Evolutionary conservation across 2,113 vertebrate genomes (phyloP).

Genomic region (Myotis davidii): DNA sequence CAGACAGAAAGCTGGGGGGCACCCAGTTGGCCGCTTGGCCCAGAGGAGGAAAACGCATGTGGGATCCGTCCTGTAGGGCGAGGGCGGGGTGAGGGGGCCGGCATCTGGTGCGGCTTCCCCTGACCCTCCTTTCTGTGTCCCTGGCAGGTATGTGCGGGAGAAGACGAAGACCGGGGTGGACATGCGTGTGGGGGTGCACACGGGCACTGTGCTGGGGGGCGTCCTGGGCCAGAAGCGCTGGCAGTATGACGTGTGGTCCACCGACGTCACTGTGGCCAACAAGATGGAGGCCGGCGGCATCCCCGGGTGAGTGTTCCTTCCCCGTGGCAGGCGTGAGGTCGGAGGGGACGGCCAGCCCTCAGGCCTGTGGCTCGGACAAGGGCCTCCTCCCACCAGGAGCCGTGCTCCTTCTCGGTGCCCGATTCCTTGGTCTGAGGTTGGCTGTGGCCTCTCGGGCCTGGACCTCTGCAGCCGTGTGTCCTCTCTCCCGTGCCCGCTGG

Average conservation of each 20-base stretch:
- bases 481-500: too few species aligned
- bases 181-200: slow-evolving; percentile 97
- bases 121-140: background rate
- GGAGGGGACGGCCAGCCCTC: background rate
- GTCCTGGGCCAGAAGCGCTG: slow-evolving; percentile 97
- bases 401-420: background rate
- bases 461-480: background rate
- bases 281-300: slow-evolving; percentile 97
- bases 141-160: slow-evolving; percentile 92
- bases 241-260: slow-evolving; percentile 98
- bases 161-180: slow-evolving; percentile 95
- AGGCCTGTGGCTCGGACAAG: background rate
- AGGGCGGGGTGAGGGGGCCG: too few species aligned
- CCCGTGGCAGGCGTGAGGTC: rapidly evolving
- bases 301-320: slow-evolving; percentile 88
- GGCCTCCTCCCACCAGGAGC: too few species aligned
- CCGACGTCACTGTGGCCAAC: slow-evolving; percentile 96
- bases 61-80: rapidly evolving
- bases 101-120: rapidly evolving
- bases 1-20: background rate
- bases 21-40: rapidly evolving
- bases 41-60: too few species aligned
- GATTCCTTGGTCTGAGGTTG: background rate
- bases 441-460: background rate
- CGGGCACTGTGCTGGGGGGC: slow-evolving; percentile 93